A percentile compares a stretch with the other conserved stretches of the same genome.
These are phyloP conservation scores for Pheosia tremula DNA, from an alignment of 2,888 invertebrate genomes.

Conservation along the genomic window DNA sequence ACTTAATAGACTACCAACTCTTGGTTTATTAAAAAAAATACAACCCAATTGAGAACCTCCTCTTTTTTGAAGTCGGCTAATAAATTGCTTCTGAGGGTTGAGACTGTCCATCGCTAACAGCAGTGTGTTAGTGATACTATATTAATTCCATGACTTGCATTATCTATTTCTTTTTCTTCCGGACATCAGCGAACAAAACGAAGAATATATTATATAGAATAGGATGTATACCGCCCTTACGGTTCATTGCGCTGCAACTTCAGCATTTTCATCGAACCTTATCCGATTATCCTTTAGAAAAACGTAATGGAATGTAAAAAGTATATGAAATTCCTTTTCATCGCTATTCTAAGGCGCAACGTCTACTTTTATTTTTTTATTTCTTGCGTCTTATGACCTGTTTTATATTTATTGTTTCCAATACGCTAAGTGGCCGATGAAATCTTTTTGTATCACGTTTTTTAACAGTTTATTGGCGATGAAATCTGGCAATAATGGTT, in stretches of 20 bases:
- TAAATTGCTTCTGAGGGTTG: too few species aligned
- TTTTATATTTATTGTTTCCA: too few species aligned
- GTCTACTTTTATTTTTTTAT: not conserved
- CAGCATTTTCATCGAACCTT: not conserved
- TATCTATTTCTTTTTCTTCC: too few species aligned
- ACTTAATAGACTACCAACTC: too few species aligned
- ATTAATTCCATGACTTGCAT: too few species aligned
- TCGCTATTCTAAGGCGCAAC: not conserved
- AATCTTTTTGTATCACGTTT: not conserved
- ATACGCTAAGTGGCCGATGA: not conserved
- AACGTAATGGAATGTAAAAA: constrained; percentile 3
- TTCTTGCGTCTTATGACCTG: too few species aligned
- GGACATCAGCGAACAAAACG: not conserved
- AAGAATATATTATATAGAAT: not conserved
- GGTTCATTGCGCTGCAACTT: not conserved
- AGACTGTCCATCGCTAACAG: too few species aligned
- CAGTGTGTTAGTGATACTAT: too few species aligned
- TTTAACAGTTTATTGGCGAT: not conserved
- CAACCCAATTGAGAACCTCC: too few species aligned
- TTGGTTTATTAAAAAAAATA: too few species aligned
- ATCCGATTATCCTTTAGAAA: not conserved
- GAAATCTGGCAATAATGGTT: not conserved
- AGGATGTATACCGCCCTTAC: not conserved
- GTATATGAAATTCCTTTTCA: not conserved
- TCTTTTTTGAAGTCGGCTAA: too few species aligned